phyloP scores from a whole-genome alignment of 2,797 vertebrate genomes.

The Myripristis jacobus region DNA sequence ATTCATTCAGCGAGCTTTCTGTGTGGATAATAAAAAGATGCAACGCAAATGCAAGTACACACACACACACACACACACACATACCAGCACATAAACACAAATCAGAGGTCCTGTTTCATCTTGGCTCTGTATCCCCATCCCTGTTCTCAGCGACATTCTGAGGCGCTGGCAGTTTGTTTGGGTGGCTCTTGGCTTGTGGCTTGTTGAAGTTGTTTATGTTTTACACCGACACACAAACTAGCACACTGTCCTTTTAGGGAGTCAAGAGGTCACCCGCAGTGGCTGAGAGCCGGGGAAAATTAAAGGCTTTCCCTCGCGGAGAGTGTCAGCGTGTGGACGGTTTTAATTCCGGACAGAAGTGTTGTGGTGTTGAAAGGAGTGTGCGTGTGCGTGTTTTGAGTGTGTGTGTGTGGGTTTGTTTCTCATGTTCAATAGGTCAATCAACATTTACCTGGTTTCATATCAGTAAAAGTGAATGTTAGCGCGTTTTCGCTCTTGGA shows the following conservation, averaged over 20 bases:
- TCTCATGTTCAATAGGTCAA: background rate
- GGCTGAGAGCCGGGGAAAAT: constrained; percentile 27
- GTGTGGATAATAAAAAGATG: constrained; percentile 68
- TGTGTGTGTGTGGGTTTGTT: background rate
- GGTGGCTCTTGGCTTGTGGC: background rate
- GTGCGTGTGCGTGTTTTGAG: background rate
- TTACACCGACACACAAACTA: background rate
- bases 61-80: constrained; percentile 8
- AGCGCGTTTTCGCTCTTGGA: background rate
- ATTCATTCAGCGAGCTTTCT: constrained; percentile 68
- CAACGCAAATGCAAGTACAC: constrained; percentile 17
- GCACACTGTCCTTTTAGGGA: constrained; percentile 1
- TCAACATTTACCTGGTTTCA: too few relatives aligned
- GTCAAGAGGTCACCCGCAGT: constrained; percentile 42
- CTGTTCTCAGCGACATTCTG: constrained; percentile 19
- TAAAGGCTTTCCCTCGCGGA: background rate
- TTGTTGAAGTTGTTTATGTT: constrained; percentile 27
- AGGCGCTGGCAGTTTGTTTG: background rate
- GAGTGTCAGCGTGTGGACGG: constrained; percentile 13
- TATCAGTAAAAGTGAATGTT: too few relatives aligned
- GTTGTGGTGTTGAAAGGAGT: background rate
- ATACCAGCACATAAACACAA: constrained; percentile 37
- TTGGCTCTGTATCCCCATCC: constrained; percentile 19
- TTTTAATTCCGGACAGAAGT: constrained; percentile 23
- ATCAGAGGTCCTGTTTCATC: constrained; percentile 54